Evolutionary conservation across 2,113 vertebrate species (phyloP).

Genomic region (Holacanthus passer): DNA sequence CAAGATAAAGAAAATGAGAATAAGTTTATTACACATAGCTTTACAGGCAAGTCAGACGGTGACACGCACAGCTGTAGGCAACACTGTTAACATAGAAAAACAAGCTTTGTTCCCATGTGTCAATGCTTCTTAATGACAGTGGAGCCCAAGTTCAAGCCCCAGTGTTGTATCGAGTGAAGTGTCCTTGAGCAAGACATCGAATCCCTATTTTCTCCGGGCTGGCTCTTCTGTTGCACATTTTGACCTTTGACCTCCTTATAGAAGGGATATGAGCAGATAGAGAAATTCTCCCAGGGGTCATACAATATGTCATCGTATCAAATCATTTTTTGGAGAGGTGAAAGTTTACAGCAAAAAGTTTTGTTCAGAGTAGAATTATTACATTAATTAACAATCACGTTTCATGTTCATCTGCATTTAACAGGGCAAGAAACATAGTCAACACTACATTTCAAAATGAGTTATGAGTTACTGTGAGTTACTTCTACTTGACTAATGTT

Average conservation of each 20-base stretch:
- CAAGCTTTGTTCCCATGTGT: constrained; percentile 10
- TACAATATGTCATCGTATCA: not conserved
- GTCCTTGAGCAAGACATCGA: constrained; percentile 9
- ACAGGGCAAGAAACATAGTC: not conserved
- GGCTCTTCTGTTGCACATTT: not conserved
- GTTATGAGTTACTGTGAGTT: too few relatives aligned
- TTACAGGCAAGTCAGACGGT: not conserved
- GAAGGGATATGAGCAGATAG: not conserved
- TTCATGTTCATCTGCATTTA: not conserved
- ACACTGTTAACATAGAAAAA: not conserved
- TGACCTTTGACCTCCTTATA: not conserved
- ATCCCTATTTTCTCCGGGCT: not conserved
- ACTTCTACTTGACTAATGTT: not conserved
- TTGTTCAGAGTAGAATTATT: too few relatives aligned
- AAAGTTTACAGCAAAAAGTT: not conserved
- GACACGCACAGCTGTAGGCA: not conserved
- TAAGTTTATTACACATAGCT: not conserved
- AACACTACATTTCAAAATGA: too few relatives aligned
- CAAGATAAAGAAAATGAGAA: not conserved
- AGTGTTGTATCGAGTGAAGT: not conserved
- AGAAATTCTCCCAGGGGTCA: not conserved
- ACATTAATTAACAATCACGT: too few relatives aligned
- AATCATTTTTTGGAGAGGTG: not conserved
- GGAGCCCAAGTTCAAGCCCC: not conserved
- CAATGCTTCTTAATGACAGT: not conserved